A percentile compares a stretch with the other conserved stretches of the same genome.
These are phyloP conservation scores for Chymomyza costata DNA, from an alignment of 1,140 invertebrate species.

Conservation along the genomic window DNA sequence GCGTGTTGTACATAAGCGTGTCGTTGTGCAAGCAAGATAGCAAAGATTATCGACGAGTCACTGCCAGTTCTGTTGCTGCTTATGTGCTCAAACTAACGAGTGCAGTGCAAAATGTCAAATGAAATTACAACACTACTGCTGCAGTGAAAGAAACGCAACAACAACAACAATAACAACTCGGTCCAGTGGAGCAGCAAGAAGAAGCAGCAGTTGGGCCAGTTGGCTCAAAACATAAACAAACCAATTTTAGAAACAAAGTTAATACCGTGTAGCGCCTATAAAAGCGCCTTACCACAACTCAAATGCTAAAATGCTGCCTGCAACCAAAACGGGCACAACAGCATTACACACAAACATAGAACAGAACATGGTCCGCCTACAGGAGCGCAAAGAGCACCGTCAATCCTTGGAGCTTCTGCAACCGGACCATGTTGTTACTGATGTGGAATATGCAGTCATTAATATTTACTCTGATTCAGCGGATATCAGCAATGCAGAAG, in stretches of 20 bases:
- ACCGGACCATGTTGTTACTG: slow-evolving; percentile 29
- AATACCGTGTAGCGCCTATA: slow-evolving; percentile 5
- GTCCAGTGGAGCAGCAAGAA: slow-evolving; percentile 16
- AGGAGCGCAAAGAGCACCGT: too few species aligned
- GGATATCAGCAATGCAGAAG: slow-evolving; percentile 4
- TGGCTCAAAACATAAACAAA: slow-evolving; percentile 53
- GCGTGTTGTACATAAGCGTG: slow-evolving; percentile 13
- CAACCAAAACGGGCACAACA: slow-evolving; percentile 26
- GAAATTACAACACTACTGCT: slow-evolving; percentile 66
- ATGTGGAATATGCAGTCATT: slow-evolving; percentile 56
- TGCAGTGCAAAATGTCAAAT: slow-evolving; percentile 64
- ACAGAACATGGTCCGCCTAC: slow-evolving; percentile 27
- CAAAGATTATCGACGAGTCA: too few species aligned
- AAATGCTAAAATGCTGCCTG: slow-evolving; percentile 32
- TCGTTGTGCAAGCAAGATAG: slow-evolving; percentile 15
- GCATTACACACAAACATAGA: slow-evolving; percentile 27
- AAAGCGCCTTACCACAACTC: neutral
- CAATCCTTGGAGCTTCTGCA: neutral
- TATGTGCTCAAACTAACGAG: too few species aligned
- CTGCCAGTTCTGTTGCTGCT: too few species aligned
- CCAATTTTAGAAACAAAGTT: slow-evolving; percentile 38
- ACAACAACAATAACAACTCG: slow-evolving; percentile 32
- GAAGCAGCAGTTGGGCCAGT: slow-evolving; percentile 25
- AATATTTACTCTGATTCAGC: slow-evolving; percentile 46
- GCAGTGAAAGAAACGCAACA: slow-evolving; percentile 38